Conservation (phyloP, 2,797 vertebrate species). For the Lophotriccus pileatus region DNA sequence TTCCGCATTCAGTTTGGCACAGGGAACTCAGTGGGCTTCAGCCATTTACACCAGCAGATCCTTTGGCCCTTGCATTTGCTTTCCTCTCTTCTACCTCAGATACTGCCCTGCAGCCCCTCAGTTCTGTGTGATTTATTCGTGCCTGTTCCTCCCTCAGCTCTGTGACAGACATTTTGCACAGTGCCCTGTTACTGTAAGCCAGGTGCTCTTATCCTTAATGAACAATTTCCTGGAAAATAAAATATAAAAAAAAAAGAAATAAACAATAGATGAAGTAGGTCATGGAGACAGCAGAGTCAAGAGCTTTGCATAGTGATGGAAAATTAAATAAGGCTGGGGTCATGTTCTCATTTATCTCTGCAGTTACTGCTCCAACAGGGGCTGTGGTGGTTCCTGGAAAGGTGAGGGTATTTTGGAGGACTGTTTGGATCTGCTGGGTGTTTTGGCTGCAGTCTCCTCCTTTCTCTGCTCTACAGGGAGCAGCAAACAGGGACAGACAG, state of each 20-base stretch:
- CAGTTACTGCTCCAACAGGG: neutral
- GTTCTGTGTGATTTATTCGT: conserved; percentile 60
- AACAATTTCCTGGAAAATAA: conserved; percentile 72
- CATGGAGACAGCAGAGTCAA: conserved; percentile 42
- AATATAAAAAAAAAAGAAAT: conserved; percentile 27
- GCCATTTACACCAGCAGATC: neutral
- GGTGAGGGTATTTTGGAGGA: neutral
- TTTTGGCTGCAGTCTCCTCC: neutral
- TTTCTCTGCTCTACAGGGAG: neutral
- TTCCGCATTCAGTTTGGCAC: neutral
- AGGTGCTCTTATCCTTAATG: conserved; percentile 77
- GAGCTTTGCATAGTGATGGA: conserved; percentile 39
- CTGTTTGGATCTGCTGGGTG: neutral
- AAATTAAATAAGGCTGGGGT: conserved; percentile 53
- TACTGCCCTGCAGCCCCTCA: neutral
- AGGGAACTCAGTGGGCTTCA: neutral
- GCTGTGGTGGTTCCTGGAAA: conserved; percentile 33
- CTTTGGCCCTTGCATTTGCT: neutral
- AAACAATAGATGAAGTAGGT: conserved; percentile 67
- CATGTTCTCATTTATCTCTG: neutral
- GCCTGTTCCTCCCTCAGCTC: conserved; percentile 26
- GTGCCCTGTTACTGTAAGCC: conserved; percentile 71
- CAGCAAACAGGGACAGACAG: neutral
- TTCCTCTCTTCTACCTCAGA: neutral
- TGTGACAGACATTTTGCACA: conserved; percentile 58